Evolutionary conservation across 1,140 invertebrate species (phyloP), one percentile per base, ranked within the genome.

Genomic region (Hyposmocoma kahamanoa): DNA sequence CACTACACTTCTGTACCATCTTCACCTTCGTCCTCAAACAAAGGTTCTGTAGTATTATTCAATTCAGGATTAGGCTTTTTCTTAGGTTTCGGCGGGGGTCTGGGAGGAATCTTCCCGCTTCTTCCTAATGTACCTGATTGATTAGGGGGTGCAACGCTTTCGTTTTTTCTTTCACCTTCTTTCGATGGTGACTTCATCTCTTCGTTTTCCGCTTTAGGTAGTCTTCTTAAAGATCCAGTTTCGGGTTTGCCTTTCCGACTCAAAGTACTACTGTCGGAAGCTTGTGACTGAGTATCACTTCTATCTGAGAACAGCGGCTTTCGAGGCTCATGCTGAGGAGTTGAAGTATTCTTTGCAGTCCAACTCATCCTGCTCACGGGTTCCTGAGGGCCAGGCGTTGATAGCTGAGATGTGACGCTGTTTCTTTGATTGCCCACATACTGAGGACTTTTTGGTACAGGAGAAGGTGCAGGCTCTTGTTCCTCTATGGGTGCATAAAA

Each of bases 11-110:
- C 94, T 60, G 94, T 96, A 30, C 94, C 94, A 61, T 96, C 94
- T 67, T 95, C 94, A 9, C 92, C 93, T 81, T 96, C 94, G 67
- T 96, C 94, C 64, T 95, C 93, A 62, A 94, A 95, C 32, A 94
- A 73, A 21, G 93, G 92, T 53, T 89, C 90, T 59, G 38, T 22
- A 1, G 18, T 20, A 28, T 84, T 88, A 56, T 66, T 88, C 43
- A 79, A 58, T 50, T 88, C 78, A 36, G 84, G 62, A 50, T 76
- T 66, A 41, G 77, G 79, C 65, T 93, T 94, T 86, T 92, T 92
- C 67, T 94, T 94, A 0, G 93, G 93, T 56, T 94, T 94, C 1
- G 93, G 93, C 8, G 93, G 93, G 21, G 93, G 93, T 69, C 92
- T 88, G 0, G 94, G 94, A 11, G 94, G 93, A 17, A 94, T 90